These are phyloP conservation scores for Tiliacea aurago DNA, from an alignment of 2,888 invertebrate genomes.

Conservation along the genomic window DNA sequence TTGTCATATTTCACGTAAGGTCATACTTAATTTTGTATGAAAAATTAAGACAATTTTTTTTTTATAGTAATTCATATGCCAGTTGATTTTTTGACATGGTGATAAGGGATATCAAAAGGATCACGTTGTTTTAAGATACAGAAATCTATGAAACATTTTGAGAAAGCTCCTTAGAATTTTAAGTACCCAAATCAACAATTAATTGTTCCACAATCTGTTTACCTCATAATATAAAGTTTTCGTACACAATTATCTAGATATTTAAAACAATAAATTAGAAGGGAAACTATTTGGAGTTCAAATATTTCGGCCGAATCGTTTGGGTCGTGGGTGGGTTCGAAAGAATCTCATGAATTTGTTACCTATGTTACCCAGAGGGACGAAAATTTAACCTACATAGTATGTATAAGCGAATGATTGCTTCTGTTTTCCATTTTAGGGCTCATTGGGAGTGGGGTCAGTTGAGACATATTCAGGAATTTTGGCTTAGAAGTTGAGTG, in stretches of 20 bases:
- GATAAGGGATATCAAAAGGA: too few species aligned
- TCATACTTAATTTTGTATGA: too few species aligned
- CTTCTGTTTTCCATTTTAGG: conserved; percentile 34
- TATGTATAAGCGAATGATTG: conserved; percentile 32
- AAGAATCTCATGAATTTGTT: conserved; percentile 62
- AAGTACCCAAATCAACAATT: neutral
- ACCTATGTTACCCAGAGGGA: conserved; percentile 48
- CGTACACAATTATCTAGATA: conserved; percentile 29
- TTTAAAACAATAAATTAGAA: conserved; percentile 57
- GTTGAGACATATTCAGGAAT: neutral
- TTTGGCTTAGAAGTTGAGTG: neutral
- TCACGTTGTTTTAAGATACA: neutral
- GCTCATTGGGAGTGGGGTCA: neutral
- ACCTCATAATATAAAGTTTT: neutral
- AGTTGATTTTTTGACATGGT: too few species aligned
- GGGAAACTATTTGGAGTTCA: conserved; percentile 58
- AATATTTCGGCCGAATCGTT: conserved; percentile 57
- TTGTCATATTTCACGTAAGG: too few species aligned
- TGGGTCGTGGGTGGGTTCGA: conserved; percentile 43
- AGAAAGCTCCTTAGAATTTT: neutral
- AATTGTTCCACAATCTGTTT: neutral
- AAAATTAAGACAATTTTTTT: too few species aligned
- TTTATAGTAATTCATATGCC: too few species aligned
- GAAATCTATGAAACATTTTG: neutral
- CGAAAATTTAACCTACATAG: conserved; percentile 25